Evolutionary conservation across 2,888 invertebrate genomes (phyloP), one percentile per base, ranked within the genome.

Genomic region (Lasioglossum morio): DNA sequence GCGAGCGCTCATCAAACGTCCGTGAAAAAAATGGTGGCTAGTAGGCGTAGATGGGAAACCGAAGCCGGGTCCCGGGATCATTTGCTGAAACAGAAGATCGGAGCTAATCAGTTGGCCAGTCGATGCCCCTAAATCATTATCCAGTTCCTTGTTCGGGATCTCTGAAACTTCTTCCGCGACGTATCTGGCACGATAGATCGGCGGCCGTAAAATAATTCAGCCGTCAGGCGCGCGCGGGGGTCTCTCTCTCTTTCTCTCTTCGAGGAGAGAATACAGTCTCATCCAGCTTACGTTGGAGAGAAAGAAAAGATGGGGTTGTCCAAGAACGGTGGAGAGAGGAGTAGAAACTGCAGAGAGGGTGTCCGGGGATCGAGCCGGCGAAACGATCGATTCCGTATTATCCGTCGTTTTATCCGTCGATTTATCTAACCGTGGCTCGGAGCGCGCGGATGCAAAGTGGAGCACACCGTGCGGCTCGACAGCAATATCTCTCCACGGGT

Each of bases 401-500:
- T 89, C 91, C 83, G 80, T 72, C 84, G 83, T 88, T 89, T 87
- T 90, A 88, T 91, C 91, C 89, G 73, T 30, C 86, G 89, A 89
- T 90, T 90, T 90, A 90, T 90, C 86, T 87, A 82, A 57, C 76
- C 84, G 73, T 63, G 77, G 69, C 69, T 72, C 84, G 43, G 69
- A 79, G 86, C 89, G 69, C 79, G 86, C 89, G 78, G 82, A 91
- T 84, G 91, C 87, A 90, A 90, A 90, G 90, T 90, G 84, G 91
- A 90, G 88, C 86, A 90, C 70, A 43, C 69, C 76, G 57, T 76
- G 57, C 57, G 72, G 81, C 79, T 60, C 82, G 78, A 81, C 83
- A 48, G 80, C 89, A 86, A 88, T 90, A 88, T 90, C 91, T 89
- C 91, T 88, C 87, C 91, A 87, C 84, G 88, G 86, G 90, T 91